phyloP scores from a whole-genome alignment of 2,113 vertebrate species.

The Aleadryas rufinucha region DNA sequence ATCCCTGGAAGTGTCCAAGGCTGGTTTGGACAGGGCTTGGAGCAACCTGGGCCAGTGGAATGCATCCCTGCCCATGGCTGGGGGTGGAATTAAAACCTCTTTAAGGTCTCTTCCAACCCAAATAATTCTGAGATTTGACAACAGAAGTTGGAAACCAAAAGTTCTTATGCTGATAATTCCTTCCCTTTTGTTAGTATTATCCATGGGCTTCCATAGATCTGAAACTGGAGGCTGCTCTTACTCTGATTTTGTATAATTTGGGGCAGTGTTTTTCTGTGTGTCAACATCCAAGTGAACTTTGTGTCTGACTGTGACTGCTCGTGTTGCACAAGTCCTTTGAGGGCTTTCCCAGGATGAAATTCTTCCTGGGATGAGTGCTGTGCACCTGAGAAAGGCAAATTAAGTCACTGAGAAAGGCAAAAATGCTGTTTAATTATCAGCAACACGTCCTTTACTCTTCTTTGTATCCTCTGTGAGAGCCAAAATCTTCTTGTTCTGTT shows the following conservation, averaged over 20 bases:
- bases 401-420: not conserved
- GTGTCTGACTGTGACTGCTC: accelerated
- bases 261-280: not conserved
- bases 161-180: not conserved
- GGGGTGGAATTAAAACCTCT: not conserved
- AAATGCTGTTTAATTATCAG: not conserved
- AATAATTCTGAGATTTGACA: not conserved
- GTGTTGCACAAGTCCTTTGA: not conserved
- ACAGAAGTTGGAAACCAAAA: not conserved
- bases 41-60: accelerated
- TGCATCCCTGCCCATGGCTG: not conserved
- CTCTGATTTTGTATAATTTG: not conserved
- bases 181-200: not conserved
- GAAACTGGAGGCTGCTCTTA: not conserved
- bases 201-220: accelerated
- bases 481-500: accelerated
- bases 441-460: accelerated
- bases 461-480: accelerated
- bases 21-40: accelerated
- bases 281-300: not conserved
- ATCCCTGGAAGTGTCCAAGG: not conserved
- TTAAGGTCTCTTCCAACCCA: not conserved
- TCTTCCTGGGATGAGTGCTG: not conserved
- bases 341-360: not conserved
- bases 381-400: not conserved